Percentiles rank a stretch among this genome's conserved stretches.
phyloP scores from a whole-genome alignment of 2,113 vertebrate species.

The Polyodon spathula region DNA sequence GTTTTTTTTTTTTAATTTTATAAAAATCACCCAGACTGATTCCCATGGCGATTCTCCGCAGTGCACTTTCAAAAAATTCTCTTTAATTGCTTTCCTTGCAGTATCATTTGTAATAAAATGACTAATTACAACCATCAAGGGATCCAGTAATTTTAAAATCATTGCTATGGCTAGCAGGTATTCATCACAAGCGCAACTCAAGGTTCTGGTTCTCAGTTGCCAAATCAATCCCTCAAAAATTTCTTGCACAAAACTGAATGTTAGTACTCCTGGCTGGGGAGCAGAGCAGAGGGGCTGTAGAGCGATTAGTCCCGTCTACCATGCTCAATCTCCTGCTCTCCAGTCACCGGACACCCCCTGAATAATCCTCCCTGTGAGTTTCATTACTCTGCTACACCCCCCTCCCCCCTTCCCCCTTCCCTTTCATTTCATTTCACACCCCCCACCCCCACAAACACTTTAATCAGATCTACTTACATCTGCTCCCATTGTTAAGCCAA shows the following conservation, averaged over 20 bases:
- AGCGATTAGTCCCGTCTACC: too few relatives aligned
- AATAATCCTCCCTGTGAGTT: too few relatives aligned
- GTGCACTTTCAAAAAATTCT: constrained; percentile 10
- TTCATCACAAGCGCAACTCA: constrained; percentile 5
- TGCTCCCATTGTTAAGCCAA: background rate
- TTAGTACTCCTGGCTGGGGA: too few relatives aligned
- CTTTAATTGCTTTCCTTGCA: constrained; percentile 13
- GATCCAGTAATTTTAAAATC: constrained; percentile 10
- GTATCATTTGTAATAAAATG: constrained; percentile 15
- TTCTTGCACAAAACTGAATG: too few relatives aligned
- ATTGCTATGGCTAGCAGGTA: constrained; percentile 8
- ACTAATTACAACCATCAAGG: constrained; percentile 12
- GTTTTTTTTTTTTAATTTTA: background rate
- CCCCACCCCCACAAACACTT: background rate
- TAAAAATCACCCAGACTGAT: background rate
- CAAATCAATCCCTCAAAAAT: too few relatives aligned
- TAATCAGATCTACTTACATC: background rate
- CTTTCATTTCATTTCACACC: background rate
- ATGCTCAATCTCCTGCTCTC: too few relatives aligned
- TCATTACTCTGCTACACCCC: too few relatives aligned
- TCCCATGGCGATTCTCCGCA: constrained; percentile 1
- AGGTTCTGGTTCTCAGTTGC: background rate
- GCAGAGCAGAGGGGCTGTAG: too few relatives aligned
- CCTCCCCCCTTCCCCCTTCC: background rate
- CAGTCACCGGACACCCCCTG: too few relatives aligned